Base-by-base conservation (phyloP, 2,888 invertebrate genomes). In the Steinernema scapterisci region DNA sequence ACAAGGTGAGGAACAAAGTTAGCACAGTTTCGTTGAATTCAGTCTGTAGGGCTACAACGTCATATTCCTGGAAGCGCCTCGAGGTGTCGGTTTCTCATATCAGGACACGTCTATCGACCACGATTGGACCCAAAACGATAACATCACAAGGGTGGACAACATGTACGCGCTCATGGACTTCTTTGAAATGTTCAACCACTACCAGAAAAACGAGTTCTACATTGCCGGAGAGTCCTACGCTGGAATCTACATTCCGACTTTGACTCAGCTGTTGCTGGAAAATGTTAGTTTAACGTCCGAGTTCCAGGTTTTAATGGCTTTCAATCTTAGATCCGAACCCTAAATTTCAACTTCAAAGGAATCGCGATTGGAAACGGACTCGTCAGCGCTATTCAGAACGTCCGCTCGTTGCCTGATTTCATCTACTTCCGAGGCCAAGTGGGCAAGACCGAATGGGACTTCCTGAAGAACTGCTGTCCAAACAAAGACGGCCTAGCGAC, bases 11-110 rank as follows among this genome's bases (percentile, higher is more conserved):
- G n/a, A n/a, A n/a, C n/a, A n/a, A n/a, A n/a, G n/a, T n/a, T n/a
- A n/a, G n/a, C n/a, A n/a, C n/a, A n/a, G n/a, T n/a, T n/a, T n/a
- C n/a, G n/a, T 44, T 44, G 9, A 44, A 44, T 48, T 19, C 7
- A 2, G 16, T 7, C 13, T 48, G 5, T 16, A 48, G 89, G 81
- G 88, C 31, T 89, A 90, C 38, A 90, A 90, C 81, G 89, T 90
- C 75, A 77, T 90, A 52, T 90, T 88, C 77, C 75, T 90, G 75
- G 90, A 90, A 82, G 88, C 90, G 1, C 90, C 90, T 23, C 83
- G 84, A 63, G 85, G 85, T 25, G 83, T 84, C 38, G 85, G 85
- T 16, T 85, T 82, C 71, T 85, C 90, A 88, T 85, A 85, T 75
- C 31, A 77, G 21, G 78, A 71, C 75, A 76, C 75, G 70, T 46